Percentiles rank a stretch among this genome's conserved stretches.
Conservation (phyloP, 1,140 invertebrate genomes). For the Drosophila serrata region DNA sequence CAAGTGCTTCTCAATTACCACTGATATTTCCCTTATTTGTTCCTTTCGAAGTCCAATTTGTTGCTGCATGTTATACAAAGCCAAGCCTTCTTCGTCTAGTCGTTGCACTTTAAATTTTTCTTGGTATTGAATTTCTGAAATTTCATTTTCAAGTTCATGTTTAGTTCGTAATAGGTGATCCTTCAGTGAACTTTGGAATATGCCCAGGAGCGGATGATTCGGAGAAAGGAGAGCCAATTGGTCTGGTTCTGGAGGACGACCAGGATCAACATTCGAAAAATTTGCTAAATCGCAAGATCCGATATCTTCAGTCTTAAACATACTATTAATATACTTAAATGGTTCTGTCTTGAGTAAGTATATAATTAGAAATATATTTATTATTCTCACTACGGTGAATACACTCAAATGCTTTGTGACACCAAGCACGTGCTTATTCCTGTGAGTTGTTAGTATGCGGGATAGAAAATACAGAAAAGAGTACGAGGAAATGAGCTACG, state of each 20-base stretch:
- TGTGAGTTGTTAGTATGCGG: no score
- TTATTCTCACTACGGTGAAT: no score
- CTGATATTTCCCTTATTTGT: constrained; percentile 86
- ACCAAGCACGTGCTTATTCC: no score
- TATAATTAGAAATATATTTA: not conserved
- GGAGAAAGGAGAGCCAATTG: constrained; percentile 79
- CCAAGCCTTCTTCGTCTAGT: constrained; percentile 85
- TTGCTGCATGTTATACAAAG: constrained; percentile 86
- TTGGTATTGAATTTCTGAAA: constrained; percentile 86
- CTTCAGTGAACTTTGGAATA: constrained; percentile 88
- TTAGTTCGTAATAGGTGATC: constrained; percentile 87
- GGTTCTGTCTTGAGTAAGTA: not conserved
- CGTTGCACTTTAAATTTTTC: constrained; percentile 85
- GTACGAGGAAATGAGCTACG: no score
- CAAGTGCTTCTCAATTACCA: constrained; percentile 84
- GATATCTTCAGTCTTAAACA: constrained; percentile 44
- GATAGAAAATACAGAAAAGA: no score
- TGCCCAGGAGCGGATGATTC: constrained; percentile 88
- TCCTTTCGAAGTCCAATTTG: constrained; percentile 86
- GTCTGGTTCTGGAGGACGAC: constrained; percentile 46
- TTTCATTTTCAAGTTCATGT: constrained; percentile 87
- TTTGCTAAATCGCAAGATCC: constrained; percentile 60
- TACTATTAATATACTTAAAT: constrained; percentile 2
- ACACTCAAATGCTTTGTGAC: no score
- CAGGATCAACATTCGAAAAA: constrained; percentile 11